phyloP scores from a whole-genome alignment of 2,113 vertebrate species.

The Quiscalus mexicanus region DNA sequence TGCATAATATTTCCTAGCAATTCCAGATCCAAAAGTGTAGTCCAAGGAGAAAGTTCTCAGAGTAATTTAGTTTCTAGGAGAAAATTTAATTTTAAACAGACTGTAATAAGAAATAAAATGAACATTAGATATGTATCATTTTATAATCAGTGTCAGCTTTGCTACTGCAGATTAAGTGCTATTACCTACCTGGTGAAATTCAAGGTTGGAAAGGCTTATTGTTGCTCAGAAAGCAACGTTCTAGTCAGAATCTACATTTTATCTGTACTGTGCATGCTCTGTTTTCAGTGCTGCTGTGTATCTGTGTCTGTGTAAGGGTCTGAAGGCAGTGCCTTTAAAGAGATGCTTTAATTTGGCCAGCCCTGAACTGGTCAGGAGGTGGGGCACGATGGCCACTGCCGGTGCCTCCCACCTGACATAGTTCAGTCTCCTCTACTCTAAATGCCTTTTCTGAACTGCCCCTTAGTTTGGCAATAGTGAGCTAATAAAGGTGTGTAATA shows the following conservation, averaged over 20 bases:
- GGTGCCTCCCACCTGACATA: neutral
- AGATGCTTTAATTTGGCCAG: neutral
- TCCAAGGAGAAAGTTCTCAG: neutral
- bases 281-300: neutral
- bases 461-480: neutral
- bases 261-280: neutral
- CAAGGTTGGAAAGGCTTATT: neutral
- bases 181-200: neutral
- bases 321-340: neutral
- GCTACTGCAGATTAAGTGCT: neutral
- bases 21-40: neutral
- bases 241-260: neutral
- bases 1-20: neutral
- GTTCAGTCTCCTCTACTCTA: neutral
- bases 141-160: constrained; percentile 5
- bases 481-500: neutral
- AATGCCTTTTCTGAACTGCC: neutral
- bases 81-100: constrained; percentile 3
- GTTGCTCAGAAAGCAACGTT: neutral
- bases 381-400: fast-evolving
- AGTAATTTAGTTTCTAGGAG: neutral
- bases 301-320: fast-evolving
- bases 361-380: neutral
- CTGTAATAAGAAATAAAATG: constrained; percentile 6
- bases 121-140: neutral